Percentiles rank a stretch among this genome's conserved stretches.
phyloP scores from a whole-genome alignment of 2,888 invertebrate genomes.

The Fragum whitleyi region DNA sequence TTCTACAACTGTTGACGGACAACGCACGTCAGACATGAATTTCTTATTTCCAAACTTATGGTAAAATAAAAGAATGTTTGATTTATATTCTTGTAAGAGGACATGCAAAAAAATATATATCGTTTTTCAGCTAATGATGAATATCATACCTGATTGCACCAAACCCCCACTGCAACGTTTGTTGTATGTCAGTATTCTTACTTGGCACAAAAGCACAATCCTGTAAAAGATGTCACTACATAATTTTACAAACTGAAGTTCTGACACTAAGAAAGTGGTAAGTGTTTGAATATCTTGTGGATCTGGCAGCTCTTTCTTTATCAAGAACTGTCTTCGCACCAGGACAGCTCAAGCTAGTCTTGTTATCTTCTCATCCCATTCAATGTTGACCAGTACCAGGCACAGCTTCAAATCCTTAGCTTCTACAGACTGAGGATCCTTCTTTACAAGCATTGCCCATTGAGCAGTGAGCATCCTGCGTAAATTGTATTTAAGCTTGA shows the following conservation, averaged over 20 bases:
- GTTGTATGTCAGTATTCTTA: conserved; percentile 53
- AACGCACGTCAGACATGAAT: too few species aligned
- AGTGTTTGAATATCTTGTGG: conserved; percentile 40
- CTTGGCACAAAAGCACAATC: conserved; percentile 38
- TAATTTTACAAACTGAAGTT: conserved; percentile 24
- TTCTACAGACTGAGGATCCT: conserved; percentile 13
- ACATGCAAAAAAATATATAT: too few species aligned
- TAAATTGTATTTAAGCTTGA: conserved; percentile 40
- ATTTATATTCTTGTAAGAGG: too few species aligned
- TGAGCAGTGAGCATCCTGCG: conserved; percentile 18
- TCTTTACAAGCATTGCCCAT: conserved; percentile 39
- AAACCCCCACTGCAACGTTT: conserved; percentile 54
- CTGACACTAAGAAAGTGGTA: conserved; percentile 24
- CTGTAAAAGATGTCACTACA: conserved; percentile 36
- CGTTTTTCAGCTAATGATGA: neutral
- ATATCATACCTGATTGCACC: conserved; percentile 53
- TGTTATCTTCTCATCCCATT: conserved; percentile 36
- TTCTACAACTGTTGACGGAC: too few species aligned
- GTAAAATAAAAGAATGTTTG: too few species aligned
- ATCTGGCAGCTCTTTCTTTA: conserved; percentile 22
- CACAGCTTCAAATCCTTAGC: conserved; percentile 32
- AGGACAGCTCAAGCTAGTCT: conserved; percentile 31
- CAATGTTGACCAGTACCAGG: conserved; percentile 10
- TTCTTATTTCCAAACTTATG: too few species aligned
- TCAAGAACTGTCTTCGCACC: conserved; percentile 14